Evolutionary conservation across 1,140 invertebrate species (phyloP).

Genomic region (Agraylea sexmaculata): DNA sequence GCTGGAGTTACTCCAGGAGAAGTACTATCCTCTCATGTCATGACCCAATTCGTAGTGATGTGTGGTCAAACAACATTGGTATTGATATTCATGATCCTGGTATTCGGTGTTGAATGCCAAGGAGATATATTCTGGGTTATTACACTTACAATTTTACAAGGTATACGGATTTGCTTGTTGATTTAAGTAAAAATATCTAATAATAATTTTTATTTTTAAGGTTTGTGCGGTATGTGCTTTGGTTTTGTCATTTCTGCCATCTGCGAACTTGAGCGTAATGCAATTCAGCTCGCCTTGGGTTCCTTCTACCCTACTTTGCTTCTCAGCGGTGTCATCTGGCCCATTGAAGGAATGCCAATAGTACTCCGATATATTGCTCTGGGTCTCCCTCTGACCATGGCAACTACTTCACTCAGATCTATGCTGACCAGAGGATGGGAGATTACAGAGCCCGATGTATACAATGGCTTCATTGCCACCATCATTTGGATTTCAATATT

Average conservation of each 20-base stretch:
- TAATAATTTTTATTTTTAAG: slow-evolving; percentile 20
- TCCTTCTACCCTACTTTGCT: slow-evolving; percentile 90
- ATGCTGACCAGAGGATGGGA: slow-evolving; percentile 85
- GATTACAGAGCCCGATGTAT: slow-evolving; percentile 69
- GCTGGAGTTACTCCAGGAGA: slow-evolving; percentile 78
- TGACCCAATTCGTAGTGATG: slow-evolving; percentile 90
- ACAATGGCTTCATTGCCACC: slow-evolving; percentile 77
- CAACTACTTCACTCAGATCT: slow-evolving; percentile 77
- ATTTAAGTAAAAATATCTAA: not conserved
- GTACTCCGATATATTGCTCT: slow-evolving; percentile 71
- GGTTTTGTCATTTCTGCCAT: slow-evolving; percentile 88
- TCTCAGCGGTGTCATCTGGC: slow-evolving; percentile 83
- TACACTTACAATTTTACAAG: slow-evolving; percentile 71
- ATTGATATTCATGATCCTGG: slow-evolving; percentile 79
- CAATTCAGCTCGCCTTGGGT: slow-evolving; percentile 85
- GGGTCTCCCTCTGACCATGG: slow-evolving; percentile 78
- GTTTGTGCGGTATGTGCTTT: slow-evolving; percentile 87
- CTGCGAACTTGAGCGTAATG: slow-evolving; percentile 84
- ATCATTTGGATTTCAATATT: slow-evolving; percentile 83
- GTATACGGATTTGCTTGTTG: slow-evolving; percentile 27
- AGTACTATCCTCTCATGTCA: slow-evolving; percentile 83
- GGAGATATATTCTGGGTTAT: slow-evolving; percentile 77
- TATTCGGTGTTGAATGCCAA: slow-evolving; percentile 76
- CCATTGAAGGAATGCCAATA: slow-evolving; percentile 78
- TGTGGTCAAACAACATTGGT: slow-evolving; percentile 80